These are phyloP conservation scores for Nebria salina DNA, from an alignment of 2,888 invertebrate species.

Conservation along the genomic window DNA sequence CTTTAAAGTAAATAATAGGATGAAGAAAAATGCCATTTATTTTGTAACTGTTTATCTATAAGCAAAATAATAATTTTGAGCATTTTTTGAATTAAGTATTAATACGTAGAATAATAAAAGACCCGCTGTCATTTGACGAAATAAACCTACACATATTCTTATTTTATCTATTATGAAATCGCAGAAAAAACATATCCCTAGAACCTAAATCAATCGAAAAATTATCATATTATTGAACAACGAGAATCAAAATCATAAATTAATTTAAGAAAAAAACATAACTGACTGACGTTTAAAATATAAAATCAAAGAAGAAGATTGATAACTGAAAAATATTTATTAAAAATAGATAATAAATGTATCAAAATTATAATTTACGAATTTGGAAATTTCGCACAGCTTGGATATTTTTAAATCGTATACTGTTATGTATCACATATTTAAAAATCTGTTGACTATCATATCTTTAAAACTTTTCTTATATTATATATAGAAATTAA, in stretches of 20 bases:
- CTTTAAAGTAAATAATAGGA: no score
- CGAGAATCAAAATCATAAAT: not conserved
- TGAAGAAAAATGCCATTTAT: not conserved
- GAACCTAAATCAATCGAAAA: slow-evolving; percentile 3
- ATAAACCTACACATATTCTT: slow-evolving; percentile 13
- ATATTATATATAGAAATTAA: slow-evolving; percentile 19
- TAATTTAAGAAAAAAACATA: not conserved
- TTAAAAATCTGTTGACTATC: slow-evolving; percentile 6
- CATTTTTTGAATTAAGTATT: not conserved
- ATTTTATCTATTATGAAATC: slow-evolving; percentile 24
- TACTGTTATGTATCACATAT: slow-evolving; percentile 20
- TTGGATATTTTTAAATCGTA: slow-evolving; percentile 26
- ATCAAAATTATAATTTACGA: not conserved
- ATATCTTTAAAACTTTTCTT: slow-evolving; percentile 4
- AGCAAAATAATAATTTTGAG: not conserved
- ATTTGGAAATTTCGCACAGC: slow-evolving; percentile 23
- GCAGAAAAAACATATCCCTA: slow-evolving; percentile 22
- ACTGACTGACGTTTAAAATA: not conserved
- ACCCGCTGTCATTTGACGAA: slow-evolving; percentile 32
- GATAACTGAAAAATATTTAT: not conserved
- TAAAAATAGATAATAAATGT: not conserved
- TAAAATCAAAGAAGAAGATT: not conserved
- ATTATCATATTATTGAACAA: not conserved
- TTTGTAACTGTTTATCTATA: not conserved
- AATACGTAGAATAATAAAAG: not conserved